Base-by-base conservation (phyloP, 2,797 vertebrate species). In the Urocyon cinereoargenteus region DNA sequence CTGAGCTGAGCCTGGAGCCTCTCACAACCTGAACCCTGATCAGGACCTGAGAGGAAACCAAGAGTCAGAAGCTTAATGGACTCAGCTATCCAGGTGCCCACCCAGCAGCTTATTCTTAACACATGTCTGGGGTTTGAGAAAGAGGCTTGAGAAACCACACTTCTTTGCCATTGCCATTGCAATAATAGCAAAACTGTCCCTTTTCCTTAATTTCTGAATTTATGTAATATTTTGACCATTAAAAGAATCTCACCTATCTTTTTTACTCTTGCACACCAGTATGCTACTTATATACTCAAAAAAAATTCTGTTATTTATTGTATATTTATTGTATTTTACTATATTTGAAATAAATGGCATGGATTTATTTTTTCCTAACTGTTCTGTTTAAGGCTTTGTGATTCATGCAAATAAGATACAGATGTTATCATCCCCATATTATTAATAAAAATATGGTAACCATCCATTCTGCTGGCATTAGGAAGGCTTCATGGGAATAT, bases 301-400 rank as follows among this genome's bases (percentile, higher is more conserved):
- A 91, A 28, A 86, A 45, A 88, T 90, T 84, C 22, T 81, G 34
- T 94, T 88, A 68, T 87, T 94, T 94, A 59, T 97, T 79, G 5
- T 83, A 16, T 85, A 51, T 90, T 92, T 92, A 86, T 73, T 96
- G 66, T 90, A 78, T 81, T 95, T 95, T 91, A 86, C 26, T 77
- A 84, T 64, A 93, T 81, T 78, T 75, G 70, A 88, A 83, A 66
- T 94, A 87, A 81, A 82, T 94, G 68, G 93, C 84, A 92, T 94
- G 96, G 62, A 78, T 94, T 95, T 96, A 95, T 93, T 96, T 95
- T 96, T 95, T 93, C 51, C 83, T 90, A 45, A 61, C 64, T 90
- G 16, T 89, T 93, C 83, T 59, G 26, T 62, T 83, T 86, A 97
- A 93, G 85, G 53, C 59, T 96, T 96, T 97, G 66, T 91, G 95